Base-by-base conservation (phyloP, 1,140 invertebrate species). In the Pentalonia nigronervosa region DNA sequence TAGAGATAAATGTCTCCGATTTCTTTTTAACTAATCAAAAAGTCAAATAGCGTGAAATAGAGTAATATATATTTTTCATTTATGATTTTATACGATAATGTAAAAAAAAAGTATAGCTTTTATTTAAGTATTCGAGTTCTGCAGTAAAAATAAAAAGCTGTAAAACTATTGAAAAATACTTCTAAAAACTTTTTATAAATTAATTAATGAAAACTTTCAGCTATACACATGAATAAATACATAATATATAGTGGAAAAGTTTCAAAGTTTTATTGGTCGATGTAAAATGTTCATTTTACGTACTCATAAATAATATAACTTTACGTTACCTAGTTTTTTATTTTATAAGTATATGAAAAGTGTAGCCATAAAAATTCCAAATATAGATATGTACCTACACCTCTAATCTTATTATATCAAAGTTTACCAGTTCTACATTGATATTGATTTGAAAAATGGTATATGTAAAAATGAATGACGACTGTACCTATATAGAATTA, bases 61-160 rank as follows among this genome's bases (percentile, higher is more conserved):
- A 76, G 60, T 20, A 76, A n/a, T 76, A 76, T 76, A 76, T 4
- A 76, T 34, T n/a, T 76, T 76, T 76, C 60, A 17, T 76, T 76
- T 76, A 76, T 76, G 60, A 34, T 76, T 76, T 76, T 76, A n/a
- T 76, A 76, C 14, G 30, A 67, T n/a, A 14, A 67, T 76, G 14
- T 76, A n/a, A 76, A n/a, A n/a, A n/a, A n/a, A 76, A 76, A 76
- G n/a, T 76, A 76, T 76, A 76, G 60, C n/a, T 76, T 76, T 76
- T 76, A 76, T 76, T 76, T 76, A 3, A 11, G 60, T 67, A 14
- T n/a, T 67, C 60, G 60, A n/a, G n/a, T 76, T 76, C 60, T n/a
- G 14, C n/a, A 76, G 60, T 76, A 76, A 76, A 76, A 76, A 76
- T 76, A 76, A 76, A 60, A 76, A n/a, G n/a, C 60, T n/a, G n/a